Evolutionary conservation across 2,888 invertebrate species (phyloP).

Genomic region (Lepidocyrtoides sp.): DNA sequence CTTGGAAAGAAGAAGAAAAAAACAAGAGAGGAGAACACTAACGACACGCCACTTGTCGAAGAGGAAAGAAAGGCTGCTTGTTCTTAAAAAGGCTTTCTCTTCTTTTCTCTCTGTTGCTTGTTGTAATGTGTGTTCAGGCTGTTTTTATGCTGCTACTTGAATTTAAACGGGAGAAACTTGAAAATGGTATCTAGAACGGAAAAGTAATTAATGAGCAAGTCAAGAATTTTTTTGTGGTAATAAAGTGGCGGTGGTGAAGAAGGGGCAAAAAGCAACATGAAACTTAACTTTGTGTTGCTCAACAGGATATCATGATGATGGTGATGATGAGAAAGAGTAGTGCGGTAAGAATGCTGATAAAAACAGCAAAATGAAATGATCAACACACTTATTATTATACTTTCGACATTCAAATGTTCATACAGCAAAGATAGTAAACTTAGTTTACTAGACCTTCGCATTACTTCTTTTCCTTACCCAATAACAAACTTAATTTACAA

Average conservation of each 20-base stretch:
- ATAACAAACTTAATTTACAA: background rate
- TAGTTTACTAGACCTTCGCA: too few species aligned
- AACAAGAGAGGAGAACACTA: background rate
- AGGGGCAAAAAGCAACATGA: background rate
- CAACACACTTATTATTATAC: background rate
- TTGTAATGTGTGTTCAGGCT: background rate
- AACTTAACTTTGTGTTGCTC: background rate
- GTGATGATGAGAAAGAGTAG: background rate
- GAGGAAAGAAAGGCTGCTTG: background rate
- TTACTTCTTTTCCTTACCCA: too few species aligned
- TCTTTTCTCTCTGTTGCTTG: background rate
- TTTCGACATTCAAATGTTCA: background rate
- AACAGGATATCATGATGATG: constrained; percentile 2
- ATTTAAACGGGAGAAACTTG: background rate
- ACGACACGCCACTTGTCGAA: constrained; percentile 5
- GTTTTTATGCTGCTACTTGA: background rate
- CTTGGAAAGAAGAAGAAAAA: background rate
- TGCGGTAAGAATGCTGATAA: background rate
- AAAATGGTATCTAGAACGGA: constrained; percentile 13
- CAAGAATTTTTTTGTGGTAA: background rate
- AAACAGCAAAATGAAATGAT: background rate
- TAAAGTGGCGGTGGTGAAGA: background rate
- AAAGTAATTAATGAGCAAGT: constrained; percentile 29
- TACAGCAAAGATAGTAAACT: too few species aligned
- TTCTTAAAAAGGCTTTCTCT: background rate